Percentiles rank a stretch among this genome's conserved stretches.
phyloP scores from a whole-genome alignment of 2,888 invertebrate genomes.

The Meghimatium bilineatum region DNA sequence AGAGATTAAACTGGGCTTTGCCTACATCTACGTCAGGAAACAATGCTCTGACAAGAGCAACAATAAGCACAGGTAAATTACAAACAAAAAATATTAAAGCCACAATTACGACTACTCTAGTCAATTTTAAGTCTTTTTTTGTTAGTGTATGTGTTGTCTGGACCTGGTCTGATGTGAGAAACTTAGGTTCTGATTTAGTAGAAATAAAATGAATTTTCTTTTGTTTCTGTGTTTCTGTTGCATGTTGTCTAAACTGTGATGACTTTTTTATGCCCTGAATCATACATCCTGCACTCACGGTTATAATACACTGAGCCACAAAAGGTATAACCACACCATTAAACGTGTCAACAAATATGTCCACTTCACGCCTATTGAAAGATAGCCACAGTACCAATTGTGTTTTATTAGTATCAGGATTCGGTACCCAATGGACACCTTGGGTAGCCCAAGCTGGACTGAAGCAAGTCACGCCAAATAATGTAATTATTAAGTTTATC shows the following conservation, averaged over 20 bases:
- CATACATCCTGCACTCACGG: not conserved
- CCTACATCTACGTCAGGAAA: not conserved
- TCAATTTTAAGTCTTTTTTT: not conserved
- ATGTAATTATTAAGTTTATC: not conserved
- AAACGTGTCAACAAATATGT: slow-evolving; percentile 24
- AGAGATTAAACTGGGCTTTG: slow-evolving; percentile 8
- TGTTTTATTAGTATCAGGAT: not conserved
- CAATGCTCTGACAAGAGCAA: not conserved
- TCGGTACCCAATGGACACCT: not conserved
- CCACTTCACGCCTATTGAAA: slow-evolving; percentile 1
- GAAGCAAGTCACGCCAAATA: slow-evolving; percentile 4
- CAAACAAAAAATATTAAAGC: slow-evolving; percentile 16
- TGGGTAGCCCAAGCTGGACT: slow-evolving; percentile 17
- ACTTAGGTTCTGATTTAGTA: not conserved
- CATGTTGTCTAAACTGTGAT: not conserved
- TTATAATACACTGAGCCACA: slow-evolving; percentile 3
- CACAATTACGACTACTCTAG: slow-evolving; percentile 2
- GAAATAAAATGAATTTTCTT: not conserved
- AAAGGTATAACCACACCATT: slow-evolving; percentile 8
- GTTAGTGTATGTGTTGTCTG: not conserved
- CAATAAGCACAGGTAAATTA: slow-evolving; percentile 18
- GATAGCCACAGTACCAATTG: not conserved
- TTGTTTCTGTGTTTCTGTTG: not conserved
- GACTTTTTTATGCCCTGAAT: not conserved
- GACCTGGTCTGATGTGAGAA: not conserved